Conservation (phyloP, 1,140 invertebrate species). For the Procambarus clarkii region DNA sequence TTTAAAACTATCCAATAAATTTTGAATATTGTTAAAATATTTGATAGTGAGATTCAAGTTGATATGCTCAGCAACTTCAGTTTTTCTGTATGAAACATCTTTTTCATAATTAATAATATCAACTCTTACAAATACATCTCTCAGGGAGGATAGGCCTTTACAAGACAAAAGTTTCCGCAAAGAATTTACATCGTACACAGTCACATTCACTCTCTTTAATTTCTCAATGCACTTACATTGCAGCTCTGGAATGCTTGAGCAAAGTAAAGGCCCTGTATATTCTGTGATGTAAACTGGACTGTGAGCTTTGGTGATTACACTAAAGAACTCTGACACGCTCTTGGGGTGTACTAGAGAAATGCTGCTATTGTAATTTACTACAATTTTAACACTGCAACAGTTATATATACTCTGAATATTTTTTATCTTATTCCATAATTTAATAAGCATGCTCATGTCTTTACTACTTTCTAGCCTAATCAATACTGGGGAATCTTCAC, state of each 20-base stretch:
- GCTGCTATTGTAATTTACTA: background rate
- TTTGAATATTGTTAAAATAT: conserved; percentile 34
- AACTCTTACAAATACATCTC: conserved; percentile 11
- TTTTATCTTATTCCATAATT: conserved; percentile 34
- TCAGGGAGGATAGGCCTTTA: background rate
- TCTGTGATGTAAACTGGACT: conserved; percentile 15
- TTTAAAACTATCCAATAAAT: background rate
- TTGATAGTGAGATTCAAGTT: conserved; percentile 8
- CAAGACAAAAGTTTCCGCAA: background rate
- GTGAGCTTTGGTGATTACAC: background rate
- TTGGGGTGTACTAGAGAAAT: background rate
- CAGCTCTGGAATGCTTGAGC: conserved; percentile 15
- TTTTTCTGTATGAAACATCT: background rate
- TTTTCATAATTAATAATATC: background rate
- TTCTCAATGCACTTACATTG: conserved; percentile 11
- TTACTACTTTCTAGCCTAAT: conserved; percentile 27
- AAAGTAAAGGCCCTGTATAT: conserved; percentile 30
- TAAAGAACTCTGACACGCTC: background rate
- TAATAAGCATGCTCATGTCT: background rate
- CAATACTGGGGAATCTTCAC: background rate
- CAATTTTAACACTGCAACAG: background rate
- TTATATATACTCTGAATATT: background rate
- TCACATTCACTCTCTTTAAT: conserved; percentile 10
- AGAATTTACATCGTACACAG: conserved; percentile 28
- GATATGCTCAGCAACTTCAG: background rate